Percentiles rank a stretch among this genome's conserved stretches.
Evolutionary conservation across 1,140 invertebrate genomes (phyloP).

Genomic region (Euglossa dilemma): DNA sequence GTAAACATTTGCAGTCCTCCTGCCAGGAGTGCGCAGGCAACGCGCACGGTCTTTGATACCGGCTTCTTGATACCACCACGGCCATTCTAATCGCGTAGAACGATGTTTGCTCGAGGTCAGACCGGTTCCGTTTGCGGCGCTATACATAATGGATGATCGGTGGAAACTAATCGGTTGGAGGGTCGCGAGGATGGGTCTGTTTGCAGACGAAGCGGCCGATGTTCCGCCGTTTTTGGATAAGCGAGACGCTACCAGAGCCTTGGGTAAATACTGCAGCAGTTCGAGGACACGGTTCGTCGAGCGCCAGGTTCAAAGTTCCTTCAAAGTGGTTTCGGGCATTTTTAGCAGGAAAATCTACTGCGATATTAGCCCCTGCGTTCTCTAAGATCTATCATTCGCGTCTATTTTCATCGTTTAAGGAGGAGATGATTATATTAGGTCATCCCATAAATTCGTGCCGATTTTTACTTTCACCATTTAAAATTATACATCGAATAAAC

Average conservation of each 20-base stretch:
- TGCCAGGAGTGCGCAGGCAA: neutral
- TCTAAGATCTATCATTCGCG: too few species aligned
- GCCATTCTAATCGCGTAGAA: conserved; percentile 30
- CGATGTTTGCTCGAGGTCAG: conserved; percentile 36
- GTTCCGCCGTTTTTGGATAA: neutral
- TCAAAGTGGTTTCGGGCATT: too few species aligned
- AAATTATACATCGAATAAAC: too few species aligned
- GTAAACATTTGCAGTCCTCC: conserved; percentile 20
- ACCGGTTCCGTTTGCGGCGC: conserved; percentile 21
- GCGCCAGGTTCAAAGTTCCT: neutral
- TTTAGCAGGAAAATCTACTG: too few species aligned
- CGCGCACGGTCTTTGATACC: conserved; percentile 25
- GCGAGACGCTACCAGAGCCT: neutral
- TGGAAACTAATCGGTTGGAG: conserved; percentile 16
- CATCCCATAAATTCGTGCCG: too few species aligned
- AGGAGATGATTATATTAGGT: too few species aligned
- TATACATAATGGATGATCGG: conserved; percentile 48
- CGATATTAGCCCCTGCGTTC: too few species aligned
- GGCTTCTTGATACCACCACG: conserved; percentile 40
- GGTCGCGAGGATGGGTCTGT: neutral
- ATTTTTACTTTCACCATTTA: too few species aligned
- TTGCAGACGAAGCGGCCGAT: neutral
- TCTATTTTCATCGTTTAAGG: too few species aligned
- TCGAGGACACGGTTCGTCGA: neutral
- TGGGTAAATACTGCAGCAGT: neutral